Evolutionary conservation across 2,888 invertebrate species (phyloP).

Genomic region (Netelia virgata): DNA sequence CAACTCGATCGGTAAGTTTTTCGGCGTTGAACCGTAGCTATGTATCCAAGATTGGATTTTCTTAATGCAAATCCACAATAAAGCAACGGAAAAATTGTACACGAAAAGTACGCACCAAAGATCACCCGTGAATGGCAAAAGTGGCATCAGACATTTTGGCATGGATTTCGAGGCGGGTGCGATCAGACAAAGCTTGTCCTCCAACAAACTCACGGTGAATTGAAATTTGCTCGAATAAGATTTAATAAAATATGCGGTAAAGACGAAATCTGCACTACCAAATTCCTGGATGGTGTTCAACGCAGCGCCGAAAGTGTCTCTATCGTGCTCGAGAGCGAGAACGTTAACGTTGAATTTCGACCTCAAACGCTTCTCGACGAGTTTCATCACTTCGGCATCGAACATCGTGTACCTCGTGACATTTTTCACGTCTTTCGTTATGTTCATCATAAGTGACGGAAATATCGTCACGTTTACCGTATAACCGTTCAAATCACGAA

Average conservation of each 20-base stretch:
- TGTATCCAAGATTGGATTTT: conserved; percentile 6
- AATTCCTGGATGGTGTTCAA: conserved; percentile 63
- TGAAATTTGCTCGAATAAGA: conserved; percentile 65
- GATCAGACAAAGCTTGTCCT: conserved; percentile 75
- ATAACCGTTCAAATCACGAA: conserved; percentile 20
- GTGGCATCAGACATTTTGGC: conserved; percentile 74
- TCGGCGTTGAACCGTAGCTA: neutral
- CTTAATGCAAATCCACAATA: conserved; percentile 71
- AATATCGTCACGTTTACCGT: conserved; percentile 51
- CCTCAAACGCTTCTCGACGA: conserved; percentile 67
- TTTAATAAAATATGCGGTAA: conserved; percentile 74
- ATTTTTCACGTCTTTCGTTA: conserved; percentile 38
- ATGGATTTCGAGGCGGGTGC: conserved; percentile 69
- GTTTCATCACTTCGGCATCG: conserved; percentile 69
- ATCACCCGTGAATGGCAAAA: conserved; percentile 71
- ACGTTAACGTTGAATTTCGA: conserved; percentile 69
- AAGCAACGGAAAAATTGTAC: conserved; percentile 70
- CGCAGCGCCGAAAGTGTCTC: conserved; percentile 72
- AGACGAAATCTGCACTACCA: conserved; percentile 67
- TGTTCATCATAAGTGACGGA: conserved; percentile 71
- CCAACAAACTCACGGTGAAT: conserved; percentile 70
- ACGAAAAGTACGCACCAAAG: conserved; percentile 72
- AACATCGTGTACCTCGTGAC: conserved; percentile 47
- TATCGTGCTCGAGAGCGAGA: neutral
- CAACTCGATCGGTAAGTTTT: neutral